These are phyloP conservation scores for Bubo bubo DNA, from an alignment of 2,113 vertebrate genomes.

Conservation along the genomic window DNA sequence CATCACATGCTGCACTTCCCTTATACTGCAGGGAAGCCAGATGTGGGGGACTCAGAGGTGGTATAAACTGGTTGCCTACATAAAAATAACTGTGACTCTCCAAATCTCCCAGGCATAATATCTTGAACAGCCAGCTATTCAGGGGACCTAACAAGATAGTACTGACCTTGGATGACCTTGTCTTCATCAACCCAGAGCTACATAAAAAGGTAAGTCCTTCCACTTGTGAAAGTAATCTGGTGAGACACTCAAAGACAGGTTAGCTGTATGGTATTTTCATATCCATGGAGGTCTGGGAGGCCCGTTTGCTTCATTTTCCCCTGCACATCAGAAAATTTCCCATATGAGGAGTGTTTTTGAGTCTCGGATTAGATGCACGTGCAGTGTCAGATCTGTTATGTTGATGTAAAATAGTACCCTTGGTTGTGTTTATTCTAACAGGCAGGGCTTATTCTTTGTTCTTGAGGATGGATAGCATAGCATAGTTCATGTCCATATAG, in stretches of 20 bases:
- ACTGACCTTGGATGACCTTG: constrained; percentile 84
- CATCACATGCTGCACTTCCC: not conserved
- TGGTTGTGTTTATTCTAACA: not conserved
- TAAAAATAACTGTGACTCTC: not conserved
- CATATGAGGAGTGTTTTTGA: not conserved
- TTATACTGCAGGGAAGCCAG: not conserved
- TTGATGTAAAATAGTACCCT: not conserved
- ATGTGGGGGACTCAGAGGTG: not conserved
- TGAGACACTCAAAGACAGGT: not conserved
- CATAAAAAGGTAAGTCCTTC: constrained; percentile 79
- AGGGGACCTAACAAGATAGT: constrained; percentile 88
- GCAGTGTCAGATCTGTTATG: not conserved
- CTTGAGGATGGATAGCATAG: not conserved
- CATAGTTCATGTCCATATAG: not conserved
- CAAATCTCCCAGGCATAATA: constrained; percentile 72
- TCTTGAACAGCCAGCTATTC: constrained; percentile 86
- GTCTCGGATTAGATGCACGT: not conserved
- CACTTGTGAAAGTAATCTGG: fast-evolving
- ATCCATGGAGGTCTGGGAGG: not conserved
- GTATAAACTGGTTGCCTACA: not conserved
- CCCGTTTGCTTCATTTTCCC: not conserved
- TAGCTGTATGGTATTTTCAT: not conserved
- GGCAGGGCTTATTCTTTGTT: not conserved
- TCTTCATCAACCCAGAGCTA: constrained; percentile 88
- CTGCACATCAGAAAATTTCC: not conserved